These are phyloP conservation scores for Motacilla alba DNA, from an alignment of 2,113 vertebrate species.

Conservation along the genomic window DNA sequence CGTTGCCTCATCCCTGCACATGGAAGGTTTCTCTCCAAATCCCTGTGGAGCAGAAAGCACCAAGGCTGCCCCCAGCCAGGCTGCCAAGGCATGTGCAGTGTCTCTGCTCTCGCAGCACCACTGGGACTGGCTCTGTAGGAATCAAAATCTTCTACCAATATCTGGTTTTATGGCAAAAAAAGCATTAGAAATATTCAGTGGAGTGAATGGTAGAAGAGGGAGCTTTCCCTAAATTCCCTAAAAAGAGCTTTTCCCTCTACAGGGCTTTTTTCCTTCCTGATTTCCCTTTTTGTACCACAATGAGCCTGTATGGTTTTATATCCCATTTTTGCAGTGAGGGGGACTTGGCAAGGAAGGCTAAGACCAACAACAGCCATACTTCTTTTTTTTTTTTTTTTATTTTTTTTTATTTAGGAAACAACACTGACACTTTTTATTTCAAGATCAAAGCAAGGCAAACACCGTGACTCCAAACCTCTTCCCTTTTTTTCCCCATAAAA, in stretches of 20 bases:
- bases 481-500: not conserved
- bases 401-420: not conserved
- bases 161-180: not conserved
- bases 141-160: not conserved
- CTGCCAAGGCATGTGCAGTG: not conserved
- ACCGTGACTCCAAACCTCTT: not conserved
- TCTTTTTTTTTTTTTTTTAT: not conserved
- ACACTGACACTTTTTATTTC: conserved; percentile 20
- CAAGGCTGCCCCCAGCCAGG: not conserved
- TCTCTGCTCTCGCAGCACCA: not conserved
- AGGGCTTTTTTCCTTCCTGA: not conserved
- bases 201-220: not conserved
- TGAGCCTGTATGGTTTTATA: not conserved
- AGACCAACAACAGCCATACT: not conserved
- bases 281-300: not conserved
- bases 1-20: not conserved
- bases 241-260: too few species aligned
- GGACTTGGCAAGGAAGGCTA: not conserved
- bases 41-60: not conserved
- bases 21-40: not conserved
- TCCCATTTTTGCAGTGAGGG: not conserved
- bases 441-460: conserved; percentile 41
- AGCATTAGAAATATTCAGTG: not conserved
- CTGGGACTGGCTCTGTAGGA: not conserved
- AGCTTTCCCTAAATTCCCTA: not conserved